Evolutionary conservation across 2,888 invertebrate genomes (phyloP).

Genomic region (Beris chalybata): DNA sequence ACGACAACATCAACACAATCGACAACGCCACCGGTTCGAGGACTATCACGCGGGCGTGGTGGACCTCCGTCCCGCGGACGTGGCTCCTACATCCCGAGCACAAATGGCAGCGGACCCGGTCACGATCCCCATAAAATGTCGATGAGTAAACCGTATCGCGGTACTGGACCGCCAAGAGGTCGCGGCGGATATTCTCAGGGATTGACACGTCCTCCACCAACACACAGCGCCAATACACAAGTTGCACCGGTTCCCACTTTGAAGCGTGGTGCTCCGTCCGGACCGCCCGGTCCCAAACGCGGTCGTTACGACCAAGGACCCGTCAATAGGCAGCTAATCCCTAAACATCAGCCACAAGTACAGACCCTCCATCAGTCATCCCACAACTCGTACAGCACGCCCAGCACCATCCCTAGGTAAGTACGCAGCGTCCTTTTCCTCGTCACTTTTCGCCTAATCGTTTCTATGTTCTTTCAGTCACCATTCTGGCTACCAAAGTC

Average conservation of each 20-base stretch:
- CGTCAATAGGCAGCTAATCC: slow-evolving; percentile 52
- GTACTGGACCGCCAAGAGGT: slow-evolving; percentile 49
- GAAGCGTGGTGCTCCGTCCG: slow-evolving; percentile 54
- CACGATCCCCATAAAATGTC: slow-evolving; percentile 47
- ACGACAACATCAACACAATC: slow-evolving; percentile 40
- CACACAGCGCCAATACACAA: slow-evolving; percentile 54
- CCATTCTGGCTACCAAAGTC: slow-evolving; percentile 50
- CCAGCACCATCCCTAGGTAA: slow-evolving; percentile 33
- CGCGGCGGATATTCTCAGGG: slow-evolving; percentile 51
- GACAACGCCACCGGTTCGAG: slow-evolving; percentile 42
- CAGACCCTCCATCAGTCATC: slow-evolving; percentile 44
- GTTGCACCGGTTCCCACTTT: slow-evolving; percentile 53
- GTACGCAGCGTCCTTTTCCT: background rate
- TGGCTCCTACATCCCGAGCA: slow-evolving; percentile 51
- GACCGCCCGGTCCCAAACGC: slow-evolving; percentile 54
- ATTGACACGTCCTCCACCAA: slow-evolving; percentile 50
- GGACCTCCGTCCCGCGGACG: slow-evolving; percentile 50
- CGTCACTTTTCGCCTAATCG: too few relatives aligned
- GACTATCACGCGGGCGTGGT: slow-evolving; percentile 50
- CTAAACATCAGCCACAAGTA: slow-evolving; percentile 52
- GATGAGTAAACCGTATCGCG: slow-evolving; percentile 47
- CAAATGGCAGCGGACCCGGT: slow-evolving; percentile 45
- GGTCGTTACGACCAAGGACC: slow-evolving; percentile 55
- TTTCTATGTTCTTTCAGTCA: slow-evolving; percentile 43
- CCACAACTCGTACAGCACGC: slow-evolving; percentile 35